Evolutionary conservation across 2,888 invertebrate species (phyloP).

Genomic region (Scaptomyza parva): DNA sequence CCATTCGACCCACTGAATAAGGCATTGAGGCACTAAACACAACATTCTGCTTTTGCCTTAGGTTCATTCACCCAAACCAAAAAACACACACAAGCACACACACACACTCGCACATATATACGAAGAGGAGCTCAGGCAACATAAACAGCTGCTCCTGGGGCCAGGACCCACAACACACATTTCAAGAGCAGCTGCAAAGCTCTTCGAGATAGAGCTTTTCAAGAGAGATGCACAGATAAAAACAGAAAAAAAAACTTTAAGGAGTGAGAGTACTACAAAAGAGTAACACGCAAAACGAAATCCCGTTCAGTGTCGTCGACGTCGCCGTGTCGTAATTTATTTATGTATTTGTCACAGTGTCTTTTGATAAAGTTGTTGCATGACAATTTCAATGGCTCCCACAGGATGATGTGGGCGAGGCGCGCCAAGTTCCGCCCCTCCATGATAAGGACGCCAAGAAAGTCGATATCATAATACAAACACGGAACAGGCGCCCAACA

Average conservation of each 20-base stretch:
- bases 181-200: conserved; percentile 65
- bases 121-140: conserved; percentile 19
- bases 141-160: conserved; percentile 71
- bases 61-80: conserved; percentile 74
- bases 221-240: conserved; percentile 20
- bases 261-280: not conserved
- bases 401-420: conserved; percentile 33
- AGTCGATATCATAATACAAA: conserved; percentile 81
- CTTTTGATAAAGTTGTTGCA: conserved; percentile 77
- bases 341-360: conserved; percentile 70
- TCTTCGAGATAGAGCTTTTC: conserved; percentile 39
- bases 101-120: not conserved
- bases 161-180: conserved; percentile 23
- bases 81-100: not conserved
- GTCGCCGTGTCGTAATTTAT: conserved; percentile 70
- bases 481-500: conserved; percentile 76
- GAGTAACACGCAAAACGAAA: conserved; percentile 31
- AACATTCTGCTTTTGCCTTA: conserved; percentile 35
- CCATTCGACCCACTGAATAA: conserved; percentile 24
- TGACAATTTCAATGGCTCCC: conserved; percentile 66
- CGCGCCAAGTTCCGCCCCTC: not conserved
- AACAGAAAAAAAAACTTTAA: conserved; percentile 4
- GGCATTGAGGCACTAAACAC: conserved; percentile 35
- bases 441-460: conserved; percentile 68
- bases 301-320: conserved; percentile 33